These are phyloP conservation scores for Tichodroma muraria DNA, from an alignment of 2,113 vertebrate genomes.

Conservation along the genomic window DNA sequence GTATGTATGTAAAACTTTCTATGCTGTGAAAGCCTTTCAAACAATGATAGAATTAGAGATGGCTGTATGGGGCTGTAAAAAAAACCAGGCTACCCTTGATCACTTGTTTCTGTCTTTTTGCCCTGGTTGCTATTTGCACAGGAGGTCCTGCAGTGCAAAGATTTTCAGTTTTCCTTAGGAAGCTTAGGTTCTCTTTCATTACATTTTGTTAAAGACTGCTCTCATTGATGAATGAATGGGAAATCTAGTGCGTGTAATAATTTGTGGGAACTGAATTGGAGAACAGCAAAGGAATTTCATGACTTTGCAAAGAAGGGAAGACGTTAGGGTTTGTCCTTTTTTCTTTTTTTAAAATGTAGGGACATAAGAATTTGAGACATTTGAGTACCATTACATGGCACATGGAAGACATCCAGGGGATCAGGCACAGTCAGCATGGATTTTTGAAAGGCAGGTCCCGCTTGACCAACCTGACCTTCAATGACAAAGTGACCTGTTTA, in stretches of 20 bases:
- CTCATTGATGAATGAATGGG: background rate
- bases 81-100: background rate
- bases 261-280: background rate
- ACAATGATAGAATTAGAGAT: background rate
- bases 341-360: background rate
- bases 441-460: background rate
- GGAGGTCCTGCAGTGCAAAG: background rate
- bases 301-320: background rate
- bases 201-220: background rate
- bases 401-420: background rate
- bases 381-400: background rate
- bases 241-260: background rate
- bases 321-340: background rate
- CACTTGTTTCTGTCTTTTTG: background rate
- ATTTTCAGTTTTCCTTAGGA: background rate
- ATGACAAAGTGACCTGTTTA: background rate
- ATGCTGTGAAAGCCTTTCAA: background rate
- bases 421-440: background rate
- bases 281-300: background rate
- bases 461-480: background rate
- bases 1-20: background rate
- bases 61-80: rapidly evolving
- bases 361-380: background rate
- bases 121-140: background rate
- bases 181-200: background rate